phyloP scores from a whole-genome alignment of 2,113 vertebrate genomes.

The Trematomus loennbergii region DNA sequence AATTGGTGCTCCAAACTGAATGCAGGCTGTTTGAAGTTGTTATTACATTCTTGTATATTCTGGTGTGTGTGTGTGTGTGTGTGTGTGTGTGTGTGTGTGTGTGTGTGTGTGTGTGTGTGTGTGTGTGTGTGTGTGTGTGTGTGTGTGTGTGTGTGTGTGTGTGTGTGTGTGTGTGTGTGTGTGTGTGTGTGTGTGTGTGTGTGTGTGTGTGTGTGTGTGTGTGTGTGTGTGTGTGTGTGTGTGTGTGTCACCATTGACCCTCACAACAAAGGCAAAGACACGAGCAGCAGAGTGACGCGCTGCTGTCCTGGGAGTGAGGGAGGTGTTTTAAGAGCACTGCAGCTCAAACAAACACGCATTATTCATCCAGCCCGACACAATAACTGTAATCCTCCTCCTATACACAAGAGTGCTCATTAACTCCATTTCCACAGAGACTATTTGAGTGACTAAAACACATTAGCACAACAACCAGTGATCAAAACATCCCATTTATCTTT shows the following conservation, averaged over 20 bases:
- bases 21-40: conserved; percentile 49
- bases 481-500: conserved; percentile 68
- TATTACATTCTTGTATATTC: too few relatives aligned
- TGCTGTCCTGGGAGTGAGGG: conserved; percentile 7
- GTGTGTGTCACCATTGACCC: not conserved
- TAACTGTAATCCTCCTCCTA: conserved; percentile 55
- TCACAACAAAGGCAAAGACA: conserved; percentile 23
- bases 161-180: conserved; percentile 11
- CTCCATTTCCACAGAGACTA: conserved; percentile 55
- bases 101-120: too few relatives aligned
- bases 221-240: conserved; percentile 12
- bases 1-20: conserved; percentile 59
- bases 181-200: conserved; percentile 4
- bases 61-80: too few relatives aligned
- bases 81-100: too few relatives aligned
- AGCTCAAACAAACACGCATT: conserved; percentile 25
- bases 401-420: conserved; percentile 66
- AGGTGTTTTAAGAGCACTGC: conserved; percentile 38
- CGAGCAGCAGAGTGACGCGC: not conserved
- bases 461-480: conserved; percentile 59
- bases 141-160: conserved; percentile 5
- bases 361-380: conserved; percentile 38
- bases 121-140: too few relatives aligned
- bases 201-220: conserved; percentile 8
- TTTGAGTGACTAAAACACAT: conserved; percentile 65